Evolutionary conservation across 37 sponge, comb jelly and placozoan species (phyloP).

Genomic region (Haliclona indistincta): DNA sequence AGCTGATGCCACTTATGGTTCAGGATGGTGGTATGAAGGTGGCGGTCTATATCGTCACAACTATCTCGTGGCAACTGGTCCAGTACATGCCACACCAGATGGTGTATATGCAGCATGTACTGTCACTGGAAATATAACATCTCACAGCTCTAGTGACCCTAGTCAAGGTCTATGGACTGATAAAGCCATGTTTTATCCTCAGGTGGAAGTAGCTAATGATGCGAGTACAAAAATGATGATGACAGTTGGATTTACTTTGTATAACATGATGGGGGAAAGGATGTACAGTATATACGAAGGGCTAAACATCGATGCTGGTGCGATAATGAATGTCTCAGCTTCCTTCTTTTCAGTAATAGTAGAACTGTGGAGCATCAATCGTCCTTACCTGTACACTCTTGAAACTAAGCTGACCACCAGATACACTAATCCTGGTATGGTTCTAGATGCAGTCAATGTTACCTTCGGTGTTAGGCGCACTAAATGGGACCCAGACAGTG

Average conservation of each 20-base stretch:
- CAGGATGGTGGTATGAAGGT: slow-evolving; percentile 71
- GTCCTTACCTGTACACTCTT: slow-evolving; percentile 51
- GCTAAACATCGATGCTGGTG: neutral
- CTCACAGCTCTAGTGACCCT: slow-evolving; percentile 17
- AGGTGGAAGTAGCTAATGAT: slow-evolving; percentile 50
- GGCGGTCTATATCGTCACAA: slow-evolving; percentile 57
- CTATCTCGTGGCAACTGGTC: slow-evolving; percentile 25
- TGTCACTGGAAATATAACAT: slow-evolving; percentile 6
- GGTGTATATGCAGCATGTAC: slow-evolving; percentile 49
- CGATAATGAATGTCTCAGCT: neutral
- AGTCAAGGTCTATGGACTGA: slow-evolving; percentile 25
- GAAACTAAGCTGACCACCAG: slow-evolving; percentile 4
- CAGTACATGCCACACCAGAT: slow-evolving; percentile 18
- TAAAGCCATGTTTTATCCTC: slow-evolving; percentile 10
- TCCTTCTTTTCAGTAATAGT: slow-evolving; percentile 1
- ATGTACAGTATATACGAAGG: neutral
- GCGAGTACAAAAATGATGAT: neutral
- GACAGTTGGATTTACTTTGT: slow-evolving; percentile 2
- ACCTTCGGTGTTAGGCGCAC: slow-evolving; percentile 25
- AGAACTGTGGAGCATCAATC: slow-evolving; percentile 45
- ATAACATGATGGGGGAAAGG: slow-evolving; percentile 10
- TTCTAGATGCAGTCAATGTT: slow-evolving; percentile 17
- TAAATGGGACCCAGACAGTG: slow-evolving; percentile 48
- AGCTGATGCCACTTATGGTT: slow-evolving; percentile 30
- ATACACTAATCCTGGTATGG: neutral